Conservation (phyloP, 2,113 vertebrate species). For the Vulpes ferrilata region DNA sequence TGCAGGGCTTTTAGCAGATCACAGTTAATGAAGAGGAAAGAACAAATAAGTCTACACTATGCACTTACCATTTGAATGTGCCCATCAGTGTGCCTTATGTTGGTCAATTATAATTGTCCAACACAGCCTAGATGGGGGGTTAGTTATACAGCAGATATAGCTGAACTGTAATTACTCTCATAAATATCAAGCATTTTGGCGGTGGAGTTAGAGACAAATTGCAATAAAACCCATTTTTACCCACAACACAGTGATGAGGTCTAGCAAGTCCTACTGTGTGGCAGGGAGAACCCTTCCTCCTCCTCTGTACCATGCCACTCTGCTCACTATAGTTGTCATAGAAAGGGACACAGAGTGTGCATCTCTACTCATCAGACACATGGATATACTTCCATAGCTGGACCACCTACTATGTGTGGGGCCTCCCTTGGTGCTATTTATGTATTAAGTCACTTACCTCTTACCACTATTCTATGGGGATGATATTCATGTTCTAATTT, state of each 20-base stretch:
- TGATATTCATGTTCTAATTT: not conserved
- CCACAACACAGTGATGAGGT: not conserved
- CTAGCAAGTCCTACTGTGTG: not conserved
- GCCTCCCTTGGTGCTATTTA: not conserved
- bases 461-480: not conserved
- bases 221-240: not conserved
- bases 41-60: conserved; percentile 76
- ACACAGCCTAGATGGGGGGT: not conserved
- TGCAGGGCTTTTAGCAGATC: conserved; percentile 77
- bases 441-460: not conserved
- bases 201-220: conserved; percentile 15
- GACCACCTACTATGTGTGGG: not conserved
- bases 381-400: not conserved
- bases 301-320: not conserved
- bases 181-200: conserved; percentile 20
- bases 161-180: conserved; percentile 37
- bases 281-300: not conserved
- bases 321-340: not conserved
- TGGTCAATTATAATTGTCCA: conserved; percentile 72
- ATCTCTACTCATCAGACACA: not conserved
- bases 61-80: conserved; percentile 79
- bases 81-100: conserved; percentile 72
- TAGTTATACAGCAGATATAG: conserved; percentile 28
- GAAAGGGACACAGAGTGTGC: not conserved
- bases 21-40: conserved; percentile 76